Conservation (phyloP, 2,797 vertebrate species). For the Etheostoma nigrum region DNA sequence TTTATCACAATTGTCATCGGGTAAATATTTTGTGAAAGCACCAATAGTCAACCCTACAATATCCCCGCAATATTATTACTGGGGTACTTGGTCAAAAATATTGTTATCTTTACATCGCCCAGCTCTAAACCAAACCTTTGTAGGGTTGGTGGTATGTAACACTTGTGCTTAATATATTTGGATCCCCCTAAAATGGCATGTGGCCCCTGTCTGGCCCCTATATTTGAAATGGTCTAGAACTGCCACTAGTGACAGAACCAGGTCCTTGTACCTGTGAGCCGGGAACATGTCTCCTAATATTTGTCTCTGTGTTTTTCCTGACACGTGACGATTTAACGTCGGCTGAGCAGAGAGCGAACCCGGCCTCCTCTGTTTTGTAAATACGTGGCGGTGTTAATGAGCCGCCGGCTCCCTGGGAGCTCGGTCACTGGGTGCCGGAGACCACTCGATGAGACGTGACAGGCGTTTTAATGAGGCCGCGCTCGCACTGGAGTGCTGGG, state of each 20-base stretch:
- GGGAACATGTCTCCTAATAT: slow-evolving; percentile 8
- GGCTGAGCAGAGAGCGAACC: slow-evolving; percentile 68
- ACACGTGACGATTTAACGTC: slow-evolving; percentile 17
- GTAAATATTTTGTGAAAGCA: too few relatives aligned
- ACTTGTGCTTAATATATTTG: too few relatives aligned
- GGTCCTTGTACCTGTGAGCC: not conserved
- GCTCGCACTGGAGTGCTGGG: slow-evolving; percentile 70
- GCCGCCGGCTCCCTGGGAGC: slow-evolving; percentile 74
- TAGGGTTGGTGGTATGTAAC: too few relatives aligned
- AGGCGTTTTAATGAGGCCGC: slow-evolving; percentile 76
- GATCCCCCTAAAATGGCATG: too few relatives aligned
- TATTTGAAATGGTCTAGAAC: too few relatives aligned
- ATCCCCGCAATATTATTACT: too few relatives aligned
- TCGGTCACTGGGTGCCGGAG: slow-evolving; percentile 80
- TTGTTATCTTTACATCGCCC: too few relatives aligned
- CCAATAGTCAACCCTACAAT: too few relatives aligned
- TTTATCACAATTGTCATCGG: too few relatives aligned
- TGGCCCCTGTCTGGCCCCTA: too few relatives aligned
- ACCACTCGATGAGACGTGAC: slow-evolving; percentile 73
- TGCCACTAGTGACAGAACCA: not conserved
- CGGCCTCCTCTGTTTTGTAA: slow-evolving; percentile 86
- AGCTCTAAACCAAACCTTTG: too few relatives aligned
- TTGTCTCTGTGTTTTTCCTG: not conserved
- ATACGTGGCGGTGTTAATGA: slow-evolving; percentile 90
- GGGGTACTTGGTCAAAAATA: too few relatives aligned